phyloP scores from a whole-genome alignment of 1,140 invertebrate species.

The Diorhabda carinulata region DNA sequence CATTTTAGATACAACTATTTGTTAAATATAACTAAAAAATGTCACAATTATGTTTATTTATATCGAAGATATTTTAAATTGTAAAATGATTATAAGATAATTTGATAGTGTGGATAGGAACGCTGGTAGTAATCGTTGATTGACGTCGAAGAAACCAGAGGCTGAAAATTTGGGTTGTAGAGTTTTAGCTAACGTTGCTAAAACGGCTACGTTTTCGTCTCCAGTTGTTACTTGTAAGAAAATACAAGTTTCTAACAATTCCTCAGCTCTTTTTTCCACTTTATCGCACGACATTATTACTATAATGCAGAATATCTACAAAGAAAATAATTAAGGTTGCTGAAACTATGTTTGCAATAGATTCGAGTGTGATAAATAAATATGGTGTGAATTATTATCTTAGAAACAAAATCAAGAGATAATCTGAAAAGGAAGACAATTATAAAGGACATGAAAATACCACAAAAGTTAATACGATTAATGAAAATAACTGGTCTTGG shows the following conservation, averaged over 20 bases:
- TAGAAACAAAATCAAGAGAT: no score
- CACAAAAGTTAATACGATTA: no score
- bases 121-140: neutral
- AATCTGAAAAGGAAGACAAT: no score
- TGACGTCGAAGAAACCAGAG: neutral
- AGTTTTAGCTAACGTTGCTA: neutral
- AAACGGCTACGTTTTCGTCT: neutral
- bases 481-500: no score
- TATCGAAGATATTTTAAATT: neutral
- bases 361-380: no score
- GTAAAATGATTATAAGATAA: neutral
- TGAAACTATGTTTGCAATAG: no score
- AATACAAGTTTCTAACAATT: neutral
- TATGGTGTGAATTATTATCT: no score
- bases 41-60: no score
- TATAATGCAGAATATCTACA: neutral
- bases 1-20: no score
- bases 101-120: neutral
- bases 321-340: no score
- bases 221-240: neutral
- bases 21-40: no score
- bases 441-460: no score
- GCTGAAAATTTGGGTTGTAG: neutral
- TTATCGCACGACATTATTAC: conserved; percentile 1
- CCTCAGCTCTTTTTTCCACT: neutral